phyloP scores from a whole-genome alignment of 1,140 invertebrate species.

The Aphaenogaster rudis region DNA sequence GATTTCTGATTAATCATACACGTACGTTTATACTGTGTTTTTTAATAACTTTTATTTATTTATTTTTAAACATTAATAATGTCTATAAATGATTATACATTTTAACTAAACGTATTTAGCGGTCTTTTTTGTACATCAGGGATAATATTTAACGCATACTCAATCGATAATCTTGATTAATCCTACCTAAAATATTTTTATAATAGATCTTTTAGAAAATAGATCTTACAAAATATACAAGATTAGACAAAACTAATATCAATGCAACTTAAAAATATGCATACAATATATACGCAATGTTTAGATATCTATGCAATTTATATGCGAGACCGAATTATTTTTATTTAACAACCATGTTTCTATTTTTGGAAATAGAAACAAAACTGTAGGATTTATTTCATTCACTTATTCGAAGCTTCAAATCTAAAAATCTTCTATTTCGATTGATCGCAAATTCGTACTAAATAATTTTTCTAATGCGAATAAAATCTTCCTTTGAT shows the following conservation, averaged over 20 bases:
- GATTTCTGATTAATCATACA: neutral
- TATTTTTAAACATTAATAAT: slow-evolving; percentile 17
- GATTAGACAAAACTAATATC: neutral
- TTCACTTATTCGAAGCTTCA: neutral
- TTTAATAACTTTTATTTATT: slow-evolving; percentile 17
- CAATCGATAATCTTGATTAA: neutral
- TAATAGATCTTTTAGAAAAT: neutral
- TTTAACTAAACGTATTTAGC: neutral
- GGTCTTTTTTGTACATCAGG: neutral
- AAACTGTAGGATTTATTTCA: neutral
- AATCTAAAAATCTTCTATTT: slow-evolving; percentile 14
- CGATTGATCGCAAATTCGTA: neutral
- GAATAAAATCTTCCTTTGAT: slow-evolving; percentile 8
- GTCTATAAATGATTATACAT: neutral
- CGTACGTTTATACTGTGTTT: neutral
- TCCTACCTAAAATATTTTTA: neutral
- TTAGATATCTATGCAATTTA: slow-evolving; percentile 7
- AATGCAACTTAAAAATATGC: neutral
- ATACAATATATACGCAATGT: neutral
- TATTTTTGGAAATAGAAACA: neutral
- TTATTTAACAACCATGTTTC: neutral
- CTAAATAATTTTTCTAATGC: neutral
- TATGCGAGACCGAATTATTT: neutral
- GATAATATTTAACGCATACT: neutral
- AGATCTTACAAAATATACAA: neutral